Base-by-base conservation (phyloP, 2,888 invertebrate genomes). In the Yponomeuta plumbellus region DNA sequence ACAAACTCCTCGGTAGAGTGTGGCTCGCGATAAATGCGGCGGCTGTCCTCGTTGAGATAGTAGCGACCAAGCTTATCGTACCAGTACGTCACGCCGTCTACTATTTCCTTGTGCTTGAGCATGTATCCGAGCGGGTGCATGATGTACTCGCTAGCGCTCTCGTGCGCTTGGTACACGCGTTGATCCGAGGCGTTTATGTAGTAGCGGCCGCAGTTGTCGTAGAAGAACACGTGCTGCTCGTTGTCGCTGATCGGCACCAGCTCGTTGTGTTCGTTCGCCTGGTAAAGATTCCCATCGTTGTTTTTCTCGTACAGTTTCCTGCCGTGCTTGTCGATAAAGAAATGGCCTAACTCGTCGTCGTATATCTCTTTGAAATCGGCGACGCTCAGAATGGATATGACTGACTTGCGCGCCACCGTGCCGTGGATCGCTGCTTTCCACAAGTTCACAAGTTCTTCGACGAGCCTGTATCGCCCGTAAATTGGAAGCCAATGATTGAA, bases 201-300 rank as follows among this genome's bases (percentile, higher is more conserved):
- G 70, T 80, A 79, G 22, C 78, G 75, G 17, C 79, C 80, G 40
- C 75, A 78, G 8, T 74, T 70, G 39, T 80, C 80, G 67, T 76
- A 80, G 68, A 72, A 79, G 71, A 77, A 81, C 22, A 79, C 67
- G 67, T 74, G 72, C 34, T 71, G 66, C 0, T 74, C 72, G 56
- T 77, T 78, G 44, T 80, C 77, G 21, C 66, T 64, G 6, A 78
- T 39, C 8, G 70, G 69, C 0, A 79, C 73, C 17, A 79, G 70
- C 40, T 71, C 66, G 59, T 73, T 68, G 1, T n/a, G 61, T 58
- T 77, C 77, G 68, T 79, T 74, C 13, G 75, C 67, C 69, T 80
- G 80, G 66, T 75, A 80, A 26, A 72, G n/a, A 17, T 34, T 26
- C 11, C 68, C 66, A 21, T 75, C 74, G 6, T 68, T 62, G 20